These are phyloP conservation scores for Pandion haliaetus DNA, from an alignment of 2,113 vertebrate genomes.

Conservation along the genomic window DNA sequence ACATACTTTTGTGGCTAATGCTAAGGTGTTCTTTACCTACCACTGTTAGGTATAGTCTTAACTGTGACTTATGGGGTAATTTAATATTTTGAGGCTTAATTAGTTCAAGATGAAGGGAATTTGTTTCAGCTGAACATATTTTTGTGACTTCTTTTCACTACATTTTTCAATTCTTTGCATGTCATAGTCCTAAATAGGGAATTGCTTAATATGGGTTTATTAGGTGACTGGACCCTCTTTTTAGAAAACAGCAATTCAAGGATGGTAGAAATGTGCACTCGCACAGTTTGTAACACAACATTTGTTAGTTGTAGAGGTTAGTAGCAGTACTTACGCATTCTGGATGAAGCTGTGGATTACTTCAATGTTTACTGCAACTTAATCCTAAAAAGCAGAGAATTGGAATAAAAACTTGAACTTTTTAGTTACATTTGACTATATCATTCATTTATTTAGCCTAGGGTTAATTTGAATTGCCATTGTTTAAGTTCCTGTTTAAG, in stretches of 20 bases:
- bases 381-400: neutral
- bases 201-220: neutral
- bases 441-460: neutral
- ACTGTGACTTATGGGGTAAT: neutral
- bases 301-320: neutral
- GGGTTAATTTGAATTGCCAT: neutral
- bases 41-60: neutral
- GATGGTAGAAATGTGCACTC: neutral
- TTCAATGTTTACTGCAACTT: neutral
- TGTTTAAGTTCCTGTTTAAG: neutral
- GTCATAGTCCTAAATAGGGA: neutral
- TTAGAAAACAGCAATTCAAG: neutral
- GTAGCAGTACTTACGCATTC: neutral
- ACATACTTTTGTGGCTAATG: neutral
- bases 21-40: neutral
- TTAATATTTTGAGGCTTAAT: neutral
- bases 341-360: neutral
- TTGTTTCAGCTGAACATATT: neutral
- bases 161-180: neutral
- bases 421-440: fast-evolving
- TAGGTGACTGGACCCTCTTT: neutral
- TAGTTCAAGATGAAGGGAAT: neutral
- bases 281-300: neutral
- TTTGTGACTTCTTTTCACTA: neutral
- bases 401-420: neutral